phyloP scores from a whole-genome alignment of 1,140 invertebrate genomes.

The Nephila pilipes region DNA sequence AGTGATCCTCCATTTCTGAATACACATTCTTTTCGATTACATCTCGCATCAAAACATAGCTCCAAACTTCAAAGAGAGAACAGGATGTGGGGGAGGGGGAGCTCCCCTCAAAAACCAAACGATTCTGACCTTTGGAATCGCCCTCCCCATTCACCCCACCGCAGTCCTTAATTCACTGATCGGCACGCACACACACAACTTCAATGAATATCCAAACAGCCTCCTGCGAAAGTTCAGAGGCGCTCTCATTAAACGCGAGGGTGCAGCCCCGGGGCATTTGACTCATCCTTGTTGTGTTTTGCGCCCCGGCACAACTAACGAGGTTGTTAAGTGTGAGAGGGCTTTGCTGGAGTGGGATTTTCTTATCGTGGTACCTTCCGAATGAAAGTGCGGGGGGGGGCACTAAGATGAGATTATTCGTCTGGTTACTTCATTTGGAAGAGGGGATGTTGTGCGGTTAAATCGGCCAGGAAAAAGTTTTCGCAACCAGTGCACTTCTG shows the following conservation, averaged over 20 bases:
- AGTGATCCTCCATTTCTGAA: no score
- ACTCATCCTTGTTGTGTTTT: slow-evolving; percentile 50
- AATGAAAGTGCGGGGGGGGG: not conserved
- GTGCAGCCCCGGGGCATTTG: slow-evolving; percentile 38
- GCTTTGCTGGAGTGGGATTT: slow-evolving; percentile 25
- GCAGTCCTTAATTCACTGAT: not conserved
- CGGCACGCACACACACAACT: slow-evolving; percentile 20
- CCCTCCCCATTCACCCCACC: not conserved
- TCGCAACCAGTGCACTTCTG: not conserved
- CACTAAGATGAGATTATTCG: not conserved
- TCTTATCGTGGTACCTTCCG: slow-evolving; percentile 2
- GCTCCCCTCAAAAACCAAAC: not conserved
- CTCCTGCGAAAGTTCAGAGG: slow-evolving; percentile 38
- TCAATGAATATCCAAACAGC: slow-evolving; percentile 60
- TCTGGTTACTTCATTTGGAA: slow-evolving; percentile 19
- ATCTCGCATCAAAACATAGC: not conserved
- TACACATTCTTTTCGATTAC: no score
- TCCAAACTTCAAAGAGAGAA: not conserved
- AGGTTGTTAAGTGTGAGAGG: not conserved
- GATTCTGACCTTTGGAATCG: not conserved
- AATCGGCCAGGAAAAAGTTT: not conserved
- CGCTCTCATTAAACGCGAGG: slow-evolving; percentile 28
- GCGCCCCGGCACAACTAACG: slow-evolving; percentile 37
- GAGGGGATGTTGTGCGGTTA: not conserved
- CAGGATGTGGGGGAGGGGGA: not conserved